phyloP scores from a whole-genome alignment of 2,888 invertebrate genomes.

The Pristionchus fissidentatus region DNA sequence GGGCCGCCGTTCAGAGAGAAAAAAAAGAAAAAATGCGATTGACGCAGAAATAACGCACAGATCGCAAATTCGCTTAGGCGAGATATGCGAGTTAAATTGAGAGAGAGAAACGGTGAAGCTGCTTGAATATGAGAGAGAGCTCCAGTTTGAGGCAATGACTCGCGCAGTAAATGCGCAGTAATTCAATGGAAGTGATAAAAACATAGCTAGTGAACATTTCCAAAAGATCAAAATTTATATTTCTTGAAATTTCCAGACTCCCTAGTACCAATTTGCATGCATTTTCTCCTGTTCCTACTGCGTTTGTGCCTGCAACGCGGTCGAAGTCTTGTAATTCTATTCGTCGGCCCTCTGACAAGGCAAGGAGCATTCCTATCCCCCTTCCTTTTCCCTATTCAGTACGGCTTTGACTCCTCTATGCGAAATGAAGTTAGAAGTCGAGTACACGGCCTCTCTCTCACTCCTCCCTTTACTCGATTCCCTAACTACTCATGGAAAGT shows the following conservation, averaged over 20 bases:
- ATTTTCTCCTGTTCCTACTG: not conserved
- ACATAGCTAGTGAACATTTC: too few species aligned
- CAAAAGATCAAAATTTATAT: not conserved
- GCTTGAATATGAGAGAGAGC: not conserved
- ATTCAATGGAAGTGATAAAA: too few species aligned
- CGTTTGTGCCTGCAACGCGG: not conserved
- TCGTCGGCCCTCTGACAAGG: not conserved
- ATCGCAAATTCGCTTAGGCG: too few species aligned
- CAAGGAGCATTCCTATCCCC: not conserved
- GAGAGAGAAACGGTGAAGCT: not conserved
- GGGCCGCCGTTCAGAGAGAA: too few species aligned
- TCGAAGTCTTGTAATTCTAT: slow-evolving; percentile 17
- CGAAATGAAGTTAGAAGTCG: slow-evolving; percentile 43
- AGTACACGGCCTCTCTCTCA: not conserved
- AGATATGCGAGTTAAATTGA: too few species aligned
- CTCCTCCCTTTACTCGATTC: not conserved
- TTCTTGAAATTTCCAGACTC: not conserved
- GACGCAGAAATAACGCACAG: too few species aligned
- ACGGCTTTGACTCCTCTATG: too few species aligned
- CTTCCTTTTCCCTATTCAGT: too few species aligned
- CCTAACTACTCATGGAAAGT: not conserved
- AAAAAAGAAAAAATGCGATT: too few species aligned
- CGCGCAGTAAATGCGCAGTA: too few species aligned
- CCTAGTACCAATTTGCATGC: not conserved
- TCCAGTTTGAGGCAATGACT: too few species aligned